A percentile compares a stretch with the other conserved stretches of the same genome.
Conservation (phyloP, 2,888 invertebrate genomes). For the Apamea monoglypha region DNA sequence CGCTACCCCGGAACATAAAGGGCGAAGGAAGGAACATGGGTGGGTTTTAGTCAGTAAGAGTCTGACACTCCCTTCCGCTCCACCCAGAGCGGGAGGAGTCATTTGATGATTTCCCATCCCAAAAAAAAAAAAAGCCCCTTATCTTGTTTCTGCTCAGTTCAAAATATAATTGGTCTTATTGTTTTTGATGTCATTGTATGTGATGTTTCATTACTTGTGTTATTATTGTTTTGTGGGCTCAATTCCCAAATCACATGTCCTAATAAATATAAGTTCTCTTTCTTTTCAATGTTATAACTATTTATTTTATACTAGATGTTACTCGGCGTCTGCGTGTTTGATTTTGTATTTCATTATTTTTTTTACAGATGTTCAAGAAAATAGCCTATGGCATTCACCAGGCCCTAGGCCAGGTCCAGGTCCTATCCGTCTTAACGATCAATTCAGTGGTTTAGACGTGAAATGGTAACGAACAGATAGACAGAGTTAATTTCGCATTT, state of each 20-base stretch:
- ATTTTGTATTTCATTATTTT: no score
- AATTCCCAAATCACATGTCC: neutral
- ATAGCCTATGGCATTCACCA: neutral
- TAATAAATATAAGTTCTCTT: conserved; percentile 6
- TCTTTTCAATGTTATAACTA: neutral
- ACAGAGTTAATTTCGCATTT: neutral
- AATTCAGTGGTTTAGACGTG: neutral
- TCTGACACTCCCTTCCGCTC: no score
- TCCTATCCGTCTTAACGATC: neutral
- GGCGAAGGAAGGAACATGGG: no score
- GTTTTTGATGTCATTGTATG: conserved; percentile 20
- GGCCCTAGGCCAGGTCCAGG: neutral
- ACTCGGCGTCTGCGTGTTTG: neutral
- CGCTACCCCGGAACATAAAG: no score
- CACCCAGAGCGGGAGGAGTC: no score
- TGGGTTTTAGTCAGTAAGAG: no score
- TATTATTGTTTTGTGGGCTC: conserved; percentile 3
- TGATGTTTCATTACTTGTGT: conserved; percentile 20
- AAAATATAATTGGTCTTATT: conserved; percentile 35
- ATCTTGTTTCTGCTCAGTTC: conserved; percentile 14
- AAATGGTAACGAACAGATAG: neutral
- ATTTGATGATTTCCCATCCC: no score
- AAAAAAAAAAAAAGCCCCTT: no score
- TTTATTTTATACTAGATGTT: neutral
- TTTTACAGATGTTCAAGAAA: neutral